Evolutionary conservation across 2,888 invertebrate species (phyloP), one percentile per base, ranked within the genome.

Genomic region (Leptogaster cylindrica): DNA sequence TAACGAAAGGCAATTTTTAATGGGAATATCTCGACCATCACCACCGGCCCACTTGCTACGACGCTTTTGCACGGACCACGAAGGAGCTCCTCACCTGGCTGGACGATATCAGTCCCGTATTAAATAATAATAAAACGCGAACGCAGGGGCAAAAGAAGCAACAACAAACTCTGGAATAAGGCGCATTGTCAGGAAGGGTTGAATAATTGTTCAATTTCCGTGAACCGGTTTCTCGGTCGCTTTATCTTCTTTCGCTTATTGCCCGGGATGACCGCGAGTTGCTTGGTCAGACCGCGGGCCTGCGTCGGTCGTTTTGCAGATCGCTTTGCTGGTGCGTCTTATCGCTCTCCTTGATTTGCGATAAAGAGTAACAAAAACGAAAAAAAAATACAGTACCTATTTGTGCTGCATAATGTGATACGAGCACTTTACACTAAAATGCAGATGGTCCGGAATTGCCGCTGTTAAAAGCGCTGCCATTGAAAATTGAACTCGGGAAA

Each of bases 1-100:
- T 79, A 78, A 78, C 77, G 78, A 80, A 64, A 64, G 48, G 64
- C 31, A 64, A 64, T 64, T 64, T 64, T 63, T 48, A 28, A 64
- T 33, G 46, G 46, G 46, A 46, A 64, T 64, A 64, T 64, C 64
- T 31, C 48, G 48, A 48, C 64, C 48, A 64, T 64, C 64, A 64
- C 33, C 64, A 64, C 64, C 31, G 27, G 25, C 33, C 46, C 28
- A 48, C 33, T 64, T 64, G 46, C 28, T 25, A 12, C 36, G 31
- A 23, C 31, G 16, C 27, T 50, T 25, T 50, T 25, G 7, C 16
- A 46, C 20, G 39, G 28, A 20, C 23, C 41, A 27, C 28, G 5
- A 12, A 27, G 14, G 14, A 14, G 16, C 18, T 33, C 23, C 44
- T 64, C 48, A 64, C 64, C 64, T 50, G 48, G 64, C 46, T 28